Base-by-base conservation (phyloP, 2,113 vertebrate species). In the Lonchura striata region DNA sequence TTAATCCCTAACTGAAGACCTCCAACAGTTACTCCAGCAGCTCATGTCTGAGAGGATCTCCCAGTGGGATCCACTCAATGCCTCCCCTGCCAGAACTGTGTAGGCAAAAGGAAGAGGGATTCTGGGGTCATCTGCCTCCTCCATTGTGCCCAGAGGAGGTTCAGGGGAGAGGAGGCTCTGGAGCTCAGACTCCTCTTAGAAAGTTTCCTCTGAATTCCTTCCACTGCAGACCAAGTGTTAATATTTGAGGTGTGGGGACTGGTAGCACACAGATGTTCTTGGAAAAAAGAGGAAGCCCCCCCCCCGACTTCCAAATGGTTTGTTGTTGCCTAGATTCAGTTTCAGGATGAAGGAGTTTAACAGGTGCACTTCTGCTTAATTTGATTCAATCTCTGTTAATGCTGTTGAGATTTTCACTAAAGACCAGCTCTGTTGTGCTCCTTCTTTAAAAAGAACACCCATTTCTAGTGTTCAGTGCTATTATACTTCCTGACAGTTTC, bases 41-140 rank as follows among this genome's bases (percentile, higher is more conserved):
- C 31, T 82, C 1, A 0, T 1, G 13, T 28, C 28, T 1, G 2
- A 76, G 50, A 53, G 5, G 49, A 41, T 56, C 53, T 87, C 35
- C 49, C 21, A 2, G 16, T 6, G n/a, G 30, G 60, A 59, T 44
- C 22, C 33, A 33, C 54, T 20, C 44, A 23, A 8, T 0, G 0
- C 9, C 21, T 49, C 15, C 12, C 28, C n/a, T 50, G 33, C 14
- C 42, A 33, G 15, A 70, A 21, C 41, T 28, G 14, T 11, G 35
- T 25, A 60, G 47, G 60, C 35, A 78, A 12, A 57, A 9, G 31
- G 18, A 60, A 33, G 22, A 42, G 28, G 28, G 25, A 53, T 31
- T 69, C 8, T 0, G 3, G 46, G 42, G 18, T 4, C 2, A 1
- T 0, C 0, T 31, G 27, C 21, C 24, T 47, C 50, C 49, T 27